Evolutionary conservation across 1,140 invertebrate genomes (phyloP), one percentile per base, ranked within the genome.

Genomic region (Drosophila oshimai): DNA sequence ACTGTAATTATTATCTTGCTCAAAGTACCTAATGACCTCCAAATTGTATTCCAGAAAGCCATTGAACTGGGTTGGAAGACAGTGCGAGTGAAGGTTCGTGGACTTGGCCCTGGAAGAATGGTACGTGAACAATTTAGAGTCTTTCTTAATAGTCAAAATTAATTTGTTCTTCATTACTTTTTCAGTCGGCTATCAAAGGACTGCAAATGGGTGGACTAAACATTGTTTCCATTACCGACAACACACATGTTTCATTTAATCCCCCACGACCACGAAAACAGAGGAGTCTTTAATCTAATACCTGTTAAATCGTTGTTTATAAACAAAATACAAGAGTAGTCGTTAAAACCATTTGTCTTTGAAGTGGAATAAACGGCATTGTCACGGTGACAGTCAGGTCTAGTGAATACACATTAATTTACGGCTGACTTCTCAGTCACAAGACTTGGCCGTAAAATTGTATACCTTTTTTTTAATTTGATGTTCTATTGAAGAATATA

Each of bases 181-280:
- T 93, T 53, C 91, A 97, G 96, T 94, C 96, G 54, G 94, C 96
- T n/a, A 94, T 99, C 28, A 99, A 98, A 93, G 98, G 98, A 4
- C 89, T 99, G 10, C 94, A 97, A 91, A 96, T 98, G 94, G 94
- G 95, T 47, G 98, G 98, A 5, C 74, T 99, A 12, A 94, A 97
- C 60, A 95, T 99, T 57, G 93, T 98, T 13, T 98, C 97, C 9
- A 93, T 99, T 13, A 98, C 98, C 4, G 98, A 99, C 91, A 93
- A 92, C 61, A 99, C 98, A 1, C 94, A 92, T 68, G 94, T 98
- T 4, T 95, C 95, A 1, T 96, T 94, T 93, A 94, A 94, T 89
- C 96, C 96, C 31, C 94, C 93, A 22, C 91, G 96, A 60, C 93
- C 96, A 50, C 92, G 94, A 76, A 97, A 97, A 92, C 93, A 93